These are phyloP conservation scores for Rhynchonycteris naso DNA, from an alignment of 2,797 vertebrate species.

Conservation along the genomic window DNA sequence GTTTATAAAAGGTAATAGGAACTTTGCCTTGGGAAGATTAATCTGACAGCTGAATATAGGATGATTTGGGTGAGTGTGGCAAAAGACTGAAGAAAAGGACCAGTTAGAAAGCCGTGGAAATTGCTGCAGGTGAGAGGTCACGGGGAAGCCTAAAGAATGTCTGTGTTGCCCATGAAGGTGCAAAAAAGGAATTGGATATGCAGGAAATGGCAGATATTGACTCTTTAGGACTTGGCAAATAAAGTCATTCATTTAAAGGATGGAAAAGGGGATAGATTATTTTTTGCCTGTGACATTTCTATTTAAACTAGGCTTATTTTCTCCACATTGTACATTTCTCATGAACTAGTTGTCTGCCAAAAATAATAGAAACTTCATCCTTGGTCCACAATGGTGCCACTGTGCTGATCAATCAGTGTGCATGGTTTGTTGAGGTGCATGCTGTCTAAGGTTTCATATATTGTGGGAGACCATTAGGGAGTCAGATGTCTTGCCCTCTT, in stretches of 20 bases:
- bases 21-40: not conserved
- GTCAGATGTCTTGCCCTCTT: not conserved
- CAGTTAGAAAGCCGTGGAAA: conserved; percentile 5
- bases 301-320: conserved; percentile 28
- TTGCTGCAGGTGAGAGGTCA: not conserved
- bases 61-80: not conserved
- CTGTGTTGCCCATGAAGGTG: not conserved
- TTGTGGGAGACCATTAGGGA: not conserved
- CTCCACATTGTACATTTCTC: not conserved
- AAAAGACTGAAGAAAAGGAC: not conserved
- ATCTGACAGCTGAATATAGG: not conserved
- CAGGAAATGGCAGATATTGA: not conserved
- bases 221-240: conserved; percentile 29
- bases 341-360: not conserved
- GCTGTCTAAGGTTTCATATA: not conserved
- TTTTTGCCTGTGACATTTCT: conserved; percentile 58
- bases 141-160: not conserved
- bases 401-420: not conserved
- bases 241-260: conserved; percentile 19
- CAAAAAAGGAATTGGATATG: not conserved
- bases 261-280: not conserved
- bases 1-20: not conserved
- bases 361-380: not conserved
- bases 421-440: not conserved
- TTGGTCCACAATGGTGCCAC: not conserved